Evolutionary conservation across 2,888 invertebrate genomes (phyloP).

Genomic region (Pyralis farinalis): DNA sequence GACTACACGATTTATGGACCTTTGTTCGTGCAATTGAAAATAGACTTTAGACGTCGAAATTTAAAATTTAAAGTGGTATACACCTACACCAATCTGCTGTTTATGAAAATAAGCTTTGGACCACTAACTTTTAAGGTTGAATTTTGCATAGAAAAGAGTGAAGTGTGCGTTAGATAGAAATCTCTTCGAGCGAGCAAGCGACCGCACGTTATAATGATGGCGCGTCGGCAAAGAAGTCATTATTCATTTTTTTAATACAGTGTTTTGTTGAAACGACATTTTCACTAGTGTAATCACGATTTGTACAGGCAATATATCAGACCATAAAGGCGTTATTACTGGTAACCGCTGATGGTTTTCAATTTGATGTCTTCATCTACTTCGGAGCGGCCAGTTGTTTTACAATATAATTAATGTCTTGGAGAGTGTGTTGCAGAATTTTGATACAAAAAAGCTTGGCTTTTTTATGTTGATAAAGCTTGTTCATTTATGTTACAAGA

Average conservation of each 20-base stretch:
- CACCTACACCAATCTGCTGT: constrained; percentile 10
- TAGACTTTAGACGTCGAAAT: constrained; percentile 26
- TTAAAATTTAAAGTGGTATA: constrained; percentile 44
- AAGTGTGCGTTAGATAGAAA: constrained; percentile 57
- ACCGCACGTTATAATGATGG: constrained; percentile 71
- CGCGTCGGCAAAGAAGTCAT: constrained; percentile 68
- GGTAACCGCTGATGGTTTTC: constrained; percentile 66
- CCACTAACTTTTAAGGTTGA: constrained; percentile 24
- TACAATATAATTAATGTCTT: constrained; percentile 11
- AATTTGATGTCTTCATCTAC: constrained; percentile 70
- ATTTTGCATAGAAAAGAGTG: constrained; percentile 7
- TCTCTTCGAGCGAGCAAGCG: constrained; percentile 57
- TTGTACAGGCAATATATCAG: constrained; percentile 60
- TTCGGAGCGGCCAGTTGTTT: constrained; percentile 8
- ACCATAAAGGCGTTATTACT: constrained; percentile 62
- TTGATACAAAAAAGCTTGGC: neutral
- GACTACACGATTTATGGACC: constrained; percentile 35
- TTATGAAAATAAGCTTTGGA: constrained; percentile 28
- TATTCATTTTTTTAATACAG: constrained; percentile 80
- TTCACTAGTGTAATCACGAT: constrained; percentile 77
- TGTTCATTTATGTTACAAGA: too few relatives aligned
- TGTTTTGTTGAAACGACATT: constrained; percentile 79
- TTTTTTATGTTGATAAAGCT: too few relatives aligned
- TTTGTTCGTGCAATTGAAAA: constrained; percentile 28
- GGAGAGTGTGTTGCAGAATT: neutral